Evolutionary conservation across 1,140 invertebrate species (phyloP).

Genomic region (Tigriopus japonicus): DNA sequence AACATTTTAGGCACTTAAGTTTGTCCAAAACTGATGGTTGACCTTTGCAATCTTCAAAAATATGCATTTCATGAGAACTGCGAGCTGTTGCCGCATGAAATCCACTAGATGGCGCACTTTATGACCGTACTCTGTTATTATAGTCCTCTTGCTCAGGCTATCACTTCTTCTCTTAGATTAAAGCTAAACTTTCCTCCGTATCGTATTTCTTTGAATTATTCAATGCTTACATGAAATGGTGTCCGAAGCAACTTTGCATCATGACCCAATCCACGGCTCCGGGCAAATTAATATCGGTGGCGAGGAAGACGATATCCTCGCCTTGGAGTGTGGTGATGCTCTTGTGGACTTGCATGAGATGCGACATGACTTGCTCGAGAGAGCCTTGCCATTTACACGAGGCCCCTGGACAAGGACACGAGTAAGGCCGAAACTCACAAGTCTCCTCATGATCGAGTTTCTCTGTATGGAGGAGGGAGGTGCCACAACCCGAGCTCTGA

Average conservation of each 20-base stretch:
- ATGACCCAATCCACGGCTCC: slow-evolving; percentile 99
- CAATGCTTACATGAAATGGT: slow-evolving; percentile 75
- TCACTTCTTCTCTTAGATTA: no score
- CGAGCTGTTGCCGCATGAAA: no score
- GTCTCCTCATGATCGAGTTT: slow-evolving; percentile 96
- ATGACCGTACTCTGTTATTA: no score
- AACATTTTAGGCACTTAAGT: no score
- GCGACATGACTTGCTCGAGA: slow-evolving; percentile 88
- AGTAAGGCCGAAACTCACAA: slow-evolving; percentile 92
- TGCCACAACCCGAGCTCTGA: slow-evolving; percentile 79
- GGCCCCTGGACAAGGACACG: slow-evolving; percentile 93
- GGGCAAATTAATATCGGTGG: slow-evolving; percentile 96
- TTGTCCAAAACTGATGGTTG: no score
- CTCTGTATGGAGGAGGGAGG: slow-evolving; percentile 80
- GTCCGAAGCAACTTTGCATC: slow-evolving; percentile 99
- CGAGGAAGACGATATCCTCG: slow-evolving; percentile 98
- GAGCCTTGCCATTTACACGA: slow-evolving; percentile 98
- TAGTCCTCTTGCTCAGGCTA: no score
- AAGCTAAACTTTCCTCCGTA: no score
- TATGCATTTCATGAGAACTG: no score
- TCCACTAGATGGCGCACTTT: no score
- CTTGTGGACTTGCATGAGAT: slow-evolving; percentile 92
- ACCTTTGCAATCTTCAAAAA: no score
- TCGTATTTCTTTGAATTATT: not conserved
- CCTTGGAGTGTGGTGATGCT: slow-evolving; percentile 88